Base-by-base conservation (phyloP, 2,888 invertebrate species). In the Onthophagus sagittarius region DNA sequence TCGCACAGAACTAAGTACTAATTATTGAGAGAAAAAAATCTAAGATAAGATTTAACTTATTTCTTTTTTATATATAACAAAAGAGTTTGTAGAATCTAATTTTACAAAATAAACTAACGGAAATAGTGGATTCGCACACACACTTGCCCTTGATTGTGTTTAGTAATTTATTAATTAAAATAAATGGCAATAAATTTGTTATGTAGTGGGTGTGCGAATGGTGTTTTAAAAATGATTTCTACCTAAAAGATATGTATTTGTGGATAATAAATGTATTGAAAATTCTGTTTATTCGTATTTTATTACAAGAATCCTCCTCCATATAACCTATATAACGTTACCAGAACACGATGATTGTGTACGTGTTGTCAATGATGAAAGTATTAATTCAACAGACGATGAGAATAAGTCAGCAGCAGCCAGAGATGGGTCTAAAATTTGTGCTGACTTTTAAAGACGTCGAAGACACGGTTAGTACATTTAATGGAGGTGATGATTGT, bases 251-350 rank as follows among this genome's bases (percentile, higher is more conserved):
- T 32, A 72, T 75, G 74, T 75, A 75, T 75, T 75, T 75, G 72
- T 75, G 74, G 69, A 73, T 72, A 75, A 75, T 75, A 75, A 72
- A 75, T 75, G 74, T 75, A 75, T 71, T 72, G 69, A 75, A 71
- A 32, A 39, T 39, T 14, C 31, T 11, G 65, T 67, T 14, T 65
- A 13, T 67, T 11, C 4, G 39, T 65, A 33, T 32, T 72, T 53
- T n/a, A n/a, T n/a, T n/a, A n/a, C n/a, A 5, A 71, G 62, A 39
- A n/a, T 2, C 67, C 31, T 67, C 9, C n/a, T n/a, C n/a, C n/a
- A n/a, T n/a, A n/a, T n/a, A n/a, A n/a, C n/a, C n/a, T n/a, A n/a
- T 23, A 3, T 23, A 23, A 23, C 23, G 3, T 23, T 23, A 23
- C 23, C 23, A 23, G 2, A 23, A 23, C 23, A 23, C 23, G 23